phyloP scores from a whole-genome alignment of 1,140 invertebrate genomes.

The Piezodorus guildinii region DNA sequence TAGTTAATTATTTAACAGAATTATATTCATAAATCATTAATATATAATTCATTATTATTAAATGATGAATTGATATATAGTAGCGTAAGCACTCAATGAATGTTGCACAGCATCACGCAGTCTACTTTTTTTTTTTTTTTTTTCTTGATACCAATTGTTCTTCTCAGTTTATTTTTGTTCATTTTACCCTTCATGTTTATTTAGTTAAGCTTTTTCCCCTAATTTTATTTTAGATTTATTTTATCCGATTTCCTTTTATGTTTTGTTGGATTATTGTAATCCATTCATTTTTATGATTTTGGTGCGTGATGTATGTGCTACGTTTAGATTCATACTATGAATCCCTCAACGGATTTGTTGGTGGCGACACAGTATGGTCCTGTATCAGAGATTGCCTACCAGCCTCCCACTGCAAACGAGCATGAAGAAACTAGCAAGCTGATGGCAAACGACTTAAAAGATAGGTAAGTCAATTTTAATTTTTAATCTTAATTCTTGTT shows the following conservation, averaged over 20 bases:
- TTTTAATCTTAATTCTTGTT: background rate
- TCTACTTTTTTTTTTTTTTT: background rate
- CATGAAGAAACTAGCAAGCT: slow-evolving; percentile 48
- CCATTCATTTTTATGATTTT: slow-evolving; percentile 24
- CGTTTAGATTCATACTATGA: slow-evolving; percentile 35
- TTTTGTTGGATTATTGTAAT: slow-evolving; percentile 15
- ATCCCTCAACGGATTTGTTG: slow-evolving; percentile 57
- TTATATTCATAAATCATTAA: background rate
- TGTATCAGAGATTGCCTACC: slow-evolving; percentile 47
- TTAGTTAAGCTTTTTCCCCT: background rate
- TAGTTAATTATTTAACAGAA: background rate
- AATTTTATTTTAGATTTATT: slow-evolving; percentile 6
- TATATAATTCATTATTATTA: too few relatives aligned
- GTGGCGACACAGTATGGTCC: slow-evolving; percentile 56
- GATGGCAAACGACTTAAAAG: slow-evolving; percentile 51
- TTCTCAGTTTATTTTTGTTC: background rate
- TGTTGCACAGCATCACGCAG: slow-evolving; percentile 20
- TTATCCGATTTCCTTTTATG: background rate
- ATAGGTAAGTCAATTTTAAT: slow-evolving; percentile 37
- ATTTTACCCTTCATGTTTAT: background rate
- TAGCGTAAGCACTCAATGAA: slow-evolving; percentile 7
- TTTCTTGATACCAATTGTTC: background rate
- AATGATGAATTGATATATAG: background rate
- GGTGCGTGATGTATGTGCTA: slow-evolving; percentile 23
- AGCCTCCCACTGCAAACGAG: slow-evolving; percentile 44